phyloP scores from a whole-genome alignment of 2,797 vertebrate species.

The Orientallactaga sibirica region DNA sequence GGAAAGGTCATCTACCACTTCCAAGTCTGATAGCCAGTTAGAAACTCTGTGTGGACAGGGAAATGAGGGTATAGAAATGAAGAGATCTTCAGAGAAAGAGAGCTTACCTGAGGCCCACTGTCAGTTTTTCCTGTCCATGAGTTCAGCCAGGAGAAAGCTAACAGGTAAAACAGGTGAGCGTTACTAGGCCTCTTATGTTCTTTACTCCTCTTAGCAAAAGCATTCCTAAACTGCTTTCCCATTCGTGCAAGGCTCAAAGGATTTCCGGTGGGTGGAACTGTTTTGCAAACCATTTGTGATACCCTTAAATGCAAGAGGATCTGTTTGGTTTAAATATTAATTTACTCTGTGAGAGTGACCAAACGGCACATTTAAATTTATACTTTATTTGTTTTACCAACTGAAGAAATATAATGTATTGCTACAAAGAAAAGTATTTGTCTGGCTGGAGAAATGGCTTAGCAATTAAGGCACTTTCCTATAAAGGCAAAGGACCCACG shows the following conservation, averaged over 20 bases:
- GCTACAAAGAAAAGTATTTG: constrained; percentile 19
- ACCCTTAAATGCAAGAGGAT: constrained; percentile 46
- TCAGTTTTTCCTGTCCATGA: constrained; percentile 18
- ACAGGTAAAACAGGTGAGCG: not conserved
- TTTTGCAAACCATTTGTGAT: constrained; percentile 62
- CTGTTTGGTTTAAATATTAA: constrained; percentile 57
- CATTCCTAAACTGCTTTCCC: not conserved
- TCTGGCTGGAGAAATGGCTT: too few species aligned
- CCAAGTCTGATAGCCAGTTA: constrained; percentile 4
- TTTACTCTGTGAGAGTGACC: constrained; percentile 25
- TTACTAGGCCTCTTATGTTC: constrained; percentile 13
- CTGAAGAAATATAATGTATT: constrained; percentile 55
- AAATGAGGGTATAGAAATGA: not conserved
- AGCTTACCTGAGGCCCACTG: constrained; percentile 15
- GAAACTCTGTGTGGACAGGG: not conserved
- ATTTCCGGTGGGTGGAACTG: constrained; percentile 54
- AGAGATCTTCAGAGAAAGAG: constrained; percentile 41
- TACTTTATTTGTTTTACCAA: constrained; percentile 38
- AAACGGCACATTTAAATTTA: constrained; percentile 16
- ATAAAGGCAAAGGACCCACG: too few species aligned
- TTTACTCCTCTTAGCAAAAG: constrained; percentile 8
- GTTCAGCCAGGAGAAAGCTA: constrained; percentile 23
- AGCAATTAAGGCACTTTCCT: too few species aligned
- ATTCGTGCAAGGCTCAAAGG: not conserved
- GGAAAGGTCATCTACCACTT: not conserved